A percentile compares a stretch with the other conserved stretches of the same genome.
phyloP scores from a whole-genome alignment of 2,797 vertebrate species.

The Syngnathus rostellatus region DNA sequence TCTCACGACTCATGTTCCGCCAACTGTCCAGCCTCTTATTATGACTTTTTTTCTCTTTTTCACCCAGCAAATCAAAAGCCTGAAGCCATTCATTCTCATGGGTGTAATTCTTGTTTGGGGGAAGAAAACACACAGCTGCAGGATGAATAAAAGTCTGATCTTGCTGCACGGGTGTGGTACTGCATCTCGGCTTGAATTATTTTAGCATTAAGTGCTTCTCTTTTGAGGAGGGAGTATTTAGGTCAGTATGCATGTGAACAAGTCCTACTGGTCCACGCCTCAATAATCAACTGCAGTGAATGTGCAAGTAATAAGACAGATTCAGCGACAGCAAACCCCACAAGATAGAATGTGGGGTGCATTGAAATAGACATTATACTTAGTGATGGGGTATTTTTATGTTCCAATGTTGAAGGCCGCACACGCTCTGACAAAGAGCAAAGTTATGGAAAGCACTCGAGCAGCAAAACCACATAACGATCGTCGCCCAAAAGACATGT shows the following conservation, averaged over 20 bases:
- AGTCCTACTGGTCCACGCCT: slow-evolving; percentile 7
- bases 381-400: background rate
- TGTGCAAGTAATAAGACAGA: background rate
- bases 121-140: background rate
- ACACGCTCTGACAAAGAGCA: slow-evolving; percentile 28
- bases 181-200: background rate
- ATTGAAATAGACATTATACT: background rate
- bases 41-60: background rate
- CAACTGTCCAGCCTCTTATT: slow-evolving; percentile 1
- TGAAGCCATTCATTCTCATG: slow-evolving; percentile 4
- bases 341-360: background rate
- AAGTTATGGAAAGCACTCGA: slow-evolving; percentile 38
- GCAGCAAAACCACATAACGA: slow-evolving; percentile 19
- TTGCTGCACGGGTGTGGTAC: background rate
- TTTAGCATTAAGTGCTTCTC: background rate
- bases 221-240: slow-evolving; percentile 22
- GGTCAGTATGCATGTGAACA: slow-evolving; percentile 32
- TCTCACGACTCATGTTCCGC: slow-evolving; percentile 3
- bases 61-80: background rate
- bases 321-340: background rate
- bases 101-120: background rate
- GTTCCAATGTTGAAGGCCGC: background rate
- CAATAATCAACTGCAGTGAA: background rate
- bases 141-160: background rate
- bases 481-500: slow-evolving; percentile 47